Base-by-base conservation (phyloP, 2,113 vertebrate genomes). In the Platichthys stellatus region DNA sequence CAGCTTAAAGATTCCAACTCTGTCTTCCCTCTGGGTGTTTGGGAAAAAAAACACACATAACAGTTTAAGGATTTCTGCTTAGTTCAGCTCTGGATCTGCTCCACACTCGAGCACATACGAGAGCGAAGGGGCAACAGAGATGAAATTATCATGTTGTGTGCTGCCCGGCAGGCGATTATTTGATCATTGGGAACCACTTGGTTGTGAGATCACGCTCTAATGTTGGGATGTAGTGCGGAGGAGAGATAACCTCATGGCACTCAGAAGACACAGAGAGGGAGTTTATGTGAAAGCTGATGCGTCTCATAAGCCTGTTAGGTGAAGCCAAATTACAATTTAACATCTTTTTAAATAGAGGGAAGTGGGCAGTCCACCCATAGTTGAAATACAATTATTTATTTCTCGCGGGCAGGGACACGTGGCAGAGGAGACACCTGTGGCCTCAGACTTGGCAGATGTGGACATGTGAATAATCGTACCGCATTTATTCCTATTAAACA, bases 281-380 rank as follows among this genome's bases (percentile, higher is more conserved):
- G 68, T 83, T 75, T 54, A 56, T 78, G 67, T 82, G 23, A 72
- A 78, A 83, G 60, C 63, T 24, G 56, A 73, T 61, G 35, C 57
- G 63, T 79, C 64, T 88, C 83, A 68, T 45, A 89, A 95, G 92
- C 89, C 85, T 68, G 76, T 93, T 51, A 71, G 40, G 60, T 63
- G 63, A 62, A 78, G 71, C 76, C 71, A 84, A 85, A 83, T 82
- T 74, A 78, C 76, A 81, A 47, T 84, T 84, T 69, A 70, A 80
- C 73, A 74, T 82, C 43, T 70, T 82, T 80, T 79, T 68, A 80
- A 70, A 75, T 61, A 76, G 72, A 56, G 12, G 40, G 2, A 70
- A 80, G 58, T 76, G 49, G 40, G 81, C 51, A 81, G 69, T 81
- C 59, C 65, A 69, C 13, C 51, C 40, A 13, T 64, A 38, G 78